Conservation (phyloP, 1,140 invertebrate species). For the Lordiphosa mommai region DNA sequence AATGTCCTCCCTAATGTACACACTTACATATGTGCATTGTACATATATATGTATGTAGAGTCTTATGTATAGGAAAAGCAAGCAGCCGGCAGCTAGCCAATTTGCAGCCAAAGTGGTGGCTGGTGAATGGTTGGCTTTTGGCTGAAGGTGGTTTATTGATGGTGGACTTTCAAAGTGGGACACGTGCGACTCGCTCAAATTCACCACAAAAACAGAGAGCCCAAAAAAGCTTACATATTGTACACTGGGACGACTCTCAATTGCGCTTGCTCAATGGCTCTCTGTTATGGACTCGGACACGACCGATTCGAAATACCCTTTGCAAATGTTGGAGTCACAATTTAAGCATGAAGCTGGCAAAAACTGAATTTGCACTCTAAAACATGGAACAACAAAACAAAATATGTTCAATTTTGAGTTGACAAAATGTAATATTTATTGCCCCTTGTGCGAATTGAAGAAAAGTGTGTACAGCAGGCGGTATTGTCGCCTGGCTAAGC, state of each 20-base stretch:
- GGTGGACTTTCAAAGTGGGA: constrained; percentile 51
- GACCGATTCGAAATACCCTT: neutral
- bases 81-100: constrained; percentile 34
- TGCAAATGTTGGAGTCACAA: neutral
- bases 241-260: constrained; percentile 17
- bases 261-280: neutral
- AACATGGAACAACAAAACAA: too few relatives aligned
- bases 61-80: constrained; percentile 10
- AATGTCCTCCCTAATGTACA: constrained; percentile 14
- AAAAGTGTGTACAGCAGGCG: too few relatives aligned
- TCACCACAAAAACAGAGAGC: constrained; percentile 73
- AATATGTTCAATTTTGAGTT: too few relatives aligned
- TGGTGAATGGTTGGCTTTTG: neutral
- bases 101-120: constrained; percentile 24
- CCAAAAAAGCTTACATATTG: constrained; percentile 41
- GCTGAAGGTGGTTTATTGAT: neutral
- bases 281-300: neutral
- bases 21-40: constrained; percentile 20
- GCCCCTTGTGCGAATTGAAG: too few relatives aligned
- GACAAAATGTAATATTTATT: too few relatives aligned
- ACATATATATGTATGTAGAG: constrained; percentile 21
- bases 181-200: constrained; percentile 59
- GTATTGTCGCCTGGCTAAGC: constrained; percentile 32
- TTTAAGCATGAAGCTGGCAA: constrained; percentile 10
- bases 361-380: too few relatives aligned